Evolutionary conservation across 2,113 vertebrate genomes (phyloP), one percentile per base, ranked within the genome.

Genomic region (Coptodon bakossiorum): DNA sequence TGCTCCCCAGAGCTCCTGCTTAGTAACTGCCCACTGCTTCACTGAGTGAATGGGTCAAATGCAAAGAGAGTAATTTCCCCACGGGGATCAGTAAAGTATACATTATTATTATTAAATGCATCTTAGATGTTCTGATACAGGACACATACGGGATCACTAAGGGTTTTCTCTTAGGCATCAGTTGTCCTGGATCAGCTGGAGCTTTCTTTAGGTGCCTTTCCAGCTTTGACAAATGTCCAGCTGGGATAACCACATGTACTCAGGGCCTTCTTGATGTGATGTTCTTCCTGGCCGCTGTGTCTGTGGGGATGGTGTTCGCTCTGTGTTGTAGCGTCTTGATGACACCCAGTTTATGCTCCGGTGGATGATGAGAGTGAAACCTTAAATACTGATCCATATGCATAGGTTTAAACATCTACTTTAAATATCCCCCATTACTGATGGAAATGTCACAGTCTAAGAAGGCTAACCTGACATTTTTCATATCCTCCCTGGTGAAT

Each of bases 281-380:
- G 59, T 63, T 34, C 16, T 63, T 63, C 31, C 59, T 63, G 59
- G 17, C 17, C 1, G 1, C 6, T 63, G 6, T 63, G 9, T 63
- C 31, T 0, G 17, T 63, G 17, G 59, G 31, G 31, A 0, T 36
- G 31, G 6, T 63, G 17, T 63, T 63, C 1, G 0, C 59, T 63
- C 59, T 63, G 6, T 63, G 31, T 12, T 63, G 59, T 63, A 36
- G 59, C 2, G 0, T 63, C 59, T 31, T 36, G 3, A 63, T 63
- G 59, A n/a, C 31, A 36, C 6, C 59, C 59, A 63, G 17, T 63
- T 63, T 34, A 19, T 63, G 59, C 16, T 63, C 29, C 1, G 6
- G 16, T 63, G 59, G 29, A 63, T 0, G 29, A 63, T 63, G 59
- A 63, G 29, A 34, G 16, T 34, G 16, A 63, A 19, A 34, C 1